Base-by-base conservation (phyloP, 2,797 vertebrate genomes). In the Rhynchonycteris naso region DNA sequence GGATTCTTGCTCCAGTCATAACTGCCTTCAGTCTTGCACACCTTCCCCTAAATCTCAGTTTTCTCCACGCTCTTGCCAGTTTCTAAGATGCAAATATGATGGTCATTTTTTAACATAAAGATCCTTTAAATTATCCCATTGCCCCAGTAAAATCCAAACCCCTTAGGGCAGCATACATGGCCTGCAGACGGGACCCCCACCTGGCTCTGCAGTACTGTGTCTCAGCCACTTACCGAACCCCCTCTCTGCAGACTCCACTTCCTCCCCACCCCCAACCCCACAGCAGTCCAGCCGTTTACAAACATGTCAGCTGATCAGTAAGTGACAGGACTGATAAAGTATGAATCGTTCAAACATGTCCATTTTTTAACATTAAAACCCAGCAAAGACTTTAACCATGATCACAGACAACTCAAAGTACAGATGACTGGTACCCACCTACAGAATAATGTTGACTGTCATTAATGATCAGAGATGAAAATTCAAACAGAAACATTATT, bases 151-250 rank as follows among this genome's bases (percentile, higher is more conserved):
- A 71, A 59, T n/a, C 52, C 50, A 65, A 7, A 43, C 24, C 21
- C 43, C n/a, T 22, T 38, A 22, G 30, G 9, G 22, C 65, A 69
- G 4, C 52, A 1, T 16, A 1, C 43, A 54, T 47, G 61, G 9
- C 22, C 63, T 15, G 1, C 0, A 4, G 47, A 24, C 8, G 59
- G 63, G 50, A 19, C 52, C 0, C 26, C 2, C 3, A 12, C 63
- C 47, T 30, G 59, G 50, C 9, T 50, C 10, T 56, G 28, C 14
- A 9, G 5, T 4, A 21, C 26, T 0, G 0, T 0, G 0, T 30
- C 69, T 86, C 43, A 4, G 3, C 19, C 4, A 28, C 38, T 50
- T 6, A 7, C 47, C 35, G 5, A 2, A 11, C n/a, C 4, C n/a
- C 13, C 8, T 26, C 18, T 30, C 7, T 5, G 15, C 6, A 0